Evolutionary conservation across 2,797 vertebrate species (phyloP), one percentile per base, ranked within the genome.

Genomic region (Pipistrellus pipistrellus): DNA sequence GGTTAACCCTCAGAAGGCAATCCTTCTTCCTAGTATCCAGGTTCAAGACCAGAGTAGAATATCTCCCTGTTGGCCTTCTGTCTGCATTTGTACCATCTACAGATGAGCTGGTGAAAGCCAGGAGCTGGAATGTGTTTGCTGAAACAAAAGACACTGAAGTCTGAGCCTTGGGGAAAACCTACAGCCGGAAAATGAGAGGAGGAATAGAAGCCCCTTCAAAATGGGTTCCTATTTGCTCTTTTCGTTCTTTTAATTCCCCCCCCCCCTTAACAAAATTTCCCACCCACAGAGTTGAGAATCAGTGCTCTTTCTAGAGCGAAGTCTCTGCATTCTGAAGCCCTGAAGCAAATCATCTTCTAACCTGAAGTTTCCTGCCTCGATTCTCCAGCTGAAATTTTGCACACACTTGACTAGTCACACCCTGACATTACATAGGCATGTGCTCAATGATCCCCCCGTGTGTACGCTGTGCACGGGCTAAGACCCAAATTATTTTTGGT

Each of bases 401-500:
- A 46, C 17, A 66, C 12, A 6, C 57, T 73, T 41, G 8, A 35
- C 71, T 66, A 27, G n/a, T 73, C 7, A 27, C 57, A 51, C 12
- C 3, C 48, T 14, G 55, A 64, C 11, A 3, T 55, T 30, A 59
- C 84, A 72, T 11, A 69, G 38, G 23, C 55, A 30, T 59, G 62
- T 25, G 30, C 15, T 35, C 51, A 6, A 1, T 14, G 13, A 1
- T n/a, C 51, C 64, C 44, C 46, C 23, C 35, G 10, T 27, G 20
- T 84, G 72, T 59, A 77, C 68, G 20, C 32, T 73, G n/a, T 46
- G 59, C 17, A 66, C 7, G 57, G 59, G 59, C 71, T 41, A 17
- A 83, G 90, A 85, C 59, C 17, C 76, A 64, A 85, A 87, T 84
- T 87, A 13, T 75, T 90, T 82, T 88, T 59, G 59, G 69, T 91